Conservation (phyloP, 2,888 invertebrate genomes). For the Chouioia cunea region DNA sequence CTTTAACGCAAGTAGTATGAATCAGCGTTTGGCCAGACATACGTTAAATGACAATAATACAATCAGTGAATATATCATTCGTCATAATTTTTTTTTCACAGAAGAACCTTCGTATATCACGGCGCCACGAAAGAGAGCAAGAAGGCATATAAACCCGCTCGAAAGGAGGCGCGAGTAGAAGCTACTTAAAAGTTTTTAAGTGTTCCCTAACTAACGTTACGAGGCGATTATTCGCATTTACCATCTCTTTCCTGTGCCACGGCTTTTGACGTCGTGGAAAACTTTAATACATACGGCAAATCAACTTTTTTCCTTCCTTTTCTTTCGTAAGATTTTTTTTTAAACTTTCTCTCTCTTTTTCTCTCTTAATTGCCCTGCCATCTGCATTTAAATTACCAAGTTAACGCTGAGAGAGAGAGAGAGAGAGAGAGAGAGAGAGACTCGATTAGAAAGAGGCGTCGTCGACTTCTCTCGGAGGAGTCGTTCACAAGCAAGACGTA, state of each 20-base stretch:
- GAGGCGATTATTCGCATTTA: conserved; percentile 61
- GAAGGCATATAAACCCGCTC: conserved; percentile 40
- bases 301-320: conserved; percentile 30
- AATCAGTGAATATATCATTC: too few species aligned
- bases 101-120: too few species aligned
- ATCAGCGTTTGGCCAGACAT: too few species aligned
- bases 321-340: conserved; percentile 8
- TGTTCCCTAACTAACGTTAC: conserved; percentile 61
- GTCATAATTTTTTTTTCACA: too few species aligned
- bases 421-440: conserved; percentile 32
- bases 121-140: conserved; percentile 29
- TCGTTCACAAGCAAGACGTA: conserved; percentile 46
- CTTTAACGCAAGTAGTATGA: too few species aligned
- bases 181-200: conserved; percentile 64
- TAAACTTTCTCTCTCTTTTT: conserved; percentile 14
- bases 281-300: conserved; percentile 46
- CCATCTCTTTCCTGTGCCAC: conserved; percentile 47
- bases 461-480: conserved; percentile 44
- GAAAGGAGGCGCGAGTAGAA: conserved; percentile 48
- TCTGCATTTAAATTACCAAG: conserved; percentile 52
- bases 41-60: too few species aligned
- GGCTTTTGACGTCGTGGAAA: conserved; percentile 25
- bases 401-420: conserved; percentile 39
- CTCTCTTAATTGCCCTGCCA: conserved; percentile 51
- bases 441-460: conserved; percentile 47